Percentiles rank a stretch among this genome's conserved stretches.
These are phyloP conservation scores for Tetramorium parvispinum DNA, from an alignment of 1,140 invertebrate genomes.

Conservation along the genomic window DNA sequence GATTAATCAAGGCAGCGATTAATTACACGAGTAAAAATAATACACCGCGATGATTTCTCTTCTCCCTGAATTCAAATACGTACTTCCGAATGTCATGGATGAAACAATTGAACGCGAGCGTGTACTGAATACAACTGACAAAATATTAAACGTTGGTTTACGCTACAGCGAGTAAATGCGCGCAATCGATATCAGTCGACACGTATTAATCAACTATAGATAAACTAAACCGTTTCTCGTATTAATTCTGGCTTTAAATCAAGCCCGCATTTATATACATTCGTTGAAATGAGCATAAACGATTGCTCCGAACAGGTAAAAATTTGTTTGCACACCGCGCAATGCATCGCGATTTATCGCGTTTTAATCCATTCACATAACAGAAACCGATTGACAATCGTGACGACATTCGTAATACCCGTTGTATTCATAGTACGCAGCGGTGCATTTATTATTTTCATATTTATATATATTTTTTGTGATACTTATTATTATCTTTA, in stretches of 20 bases:
- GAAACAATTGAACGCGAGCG: neutral
- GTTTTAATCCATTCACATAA: conserved; percentile 33
- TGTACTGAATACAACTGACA: neutral
- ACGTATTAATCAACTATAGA: conserved; percentile 31
- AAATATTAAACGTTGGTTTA: conserved; percentile 5
- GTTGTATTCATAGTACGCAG: neutral
- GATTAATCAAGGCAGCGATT: no score
- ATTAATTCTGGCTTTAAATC: conserved; percentile 43
- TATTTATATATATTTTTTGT: neutral
- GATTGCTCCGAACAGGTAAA: neutral
- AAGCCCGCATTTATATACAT: conserved; percentile 9
- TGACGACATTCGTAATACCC: neutral
- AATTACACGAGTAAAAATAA: neutral
- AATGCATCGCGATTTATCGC: conserved; percentile 14
- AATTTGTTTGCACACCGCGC: neutral
- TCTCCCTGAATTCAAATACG: neutral
- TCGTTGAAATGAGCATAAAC: conserved; percentile 19
- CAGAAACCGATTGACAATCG: neutral
- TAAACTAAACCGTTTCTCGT: neutral
- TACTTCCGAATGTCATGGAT: neutral
- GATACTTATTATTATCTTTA: neutral
- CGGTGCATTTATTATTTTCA: neutral
- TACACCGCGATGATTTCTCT: neutral
- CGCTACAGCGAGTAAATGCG: neutral
- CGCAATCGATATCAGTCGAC: conserved; percentile 13